Percentiles rank a stretch among this genome's conserved stretches.
Evolutionary conservation across 2,113 vertebrate genomes (phyloP).

Genomic region (Centrocercus urophasianus): DNA sequence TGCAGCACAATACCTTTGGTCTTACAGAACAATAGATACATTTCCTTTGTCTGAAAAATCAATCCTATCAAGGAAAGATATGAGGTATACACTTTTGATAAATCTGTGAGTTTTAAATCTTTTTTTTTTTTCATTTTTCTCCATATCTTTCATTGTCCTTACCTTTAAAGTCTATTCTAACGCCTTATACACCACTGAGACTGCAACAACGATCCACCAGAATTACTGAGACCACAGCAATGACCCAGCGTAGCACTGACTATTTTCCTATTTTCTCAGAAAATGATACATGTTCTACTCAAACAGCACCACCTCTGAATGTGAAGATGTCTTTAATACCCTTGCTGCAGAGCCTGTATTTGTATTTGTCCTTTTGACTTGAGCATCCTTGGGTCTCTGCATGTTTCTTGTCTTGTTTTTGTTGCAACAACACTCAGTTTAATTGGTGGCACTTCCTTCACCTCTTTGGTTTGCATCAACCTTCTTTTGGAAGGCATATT

Average conservation of each 20-base stretch:
- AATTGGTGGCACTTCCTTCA: neutral
- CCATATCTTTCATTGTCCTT: neutral
- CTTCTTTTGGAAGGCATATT: neutral
- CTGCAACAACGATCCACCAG: neutral
- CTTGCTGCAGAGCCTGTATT: neutral
- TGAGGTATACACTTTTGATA: neutral
- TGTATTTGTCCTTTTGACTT: neutral
- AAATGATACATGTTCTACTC: neutral
- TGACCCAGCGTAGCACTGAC: neutral
- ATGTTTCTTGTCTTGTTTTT: neutral
- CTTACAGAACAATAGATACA: neutral
- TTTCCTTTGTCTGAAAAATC: neutral
- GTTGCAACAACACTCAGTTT: neutral
- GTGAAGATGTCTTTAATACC: neutral
- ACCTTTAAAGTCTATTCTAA: neutral
- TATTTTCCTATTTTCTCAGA: neutral
- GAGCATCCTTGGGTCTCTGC: neutral
- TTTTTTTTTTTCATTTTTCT: neutral
- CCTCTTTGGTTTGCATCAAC: fast-evolving
- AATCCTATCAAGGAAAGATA: neutral
- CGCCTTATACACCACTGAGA: neutral
- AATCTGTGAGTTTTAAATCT: fast-evolving
- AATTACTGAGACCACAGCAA: neutral
- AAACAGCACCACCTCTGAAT: neutral
- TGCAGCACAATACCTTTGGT: neutral